These are phyloP conservation scores for Caenorhabditis imperialis DNA, from an alignment of 2,888 invertebrate species.

Conservation along the genomic window DNA sequence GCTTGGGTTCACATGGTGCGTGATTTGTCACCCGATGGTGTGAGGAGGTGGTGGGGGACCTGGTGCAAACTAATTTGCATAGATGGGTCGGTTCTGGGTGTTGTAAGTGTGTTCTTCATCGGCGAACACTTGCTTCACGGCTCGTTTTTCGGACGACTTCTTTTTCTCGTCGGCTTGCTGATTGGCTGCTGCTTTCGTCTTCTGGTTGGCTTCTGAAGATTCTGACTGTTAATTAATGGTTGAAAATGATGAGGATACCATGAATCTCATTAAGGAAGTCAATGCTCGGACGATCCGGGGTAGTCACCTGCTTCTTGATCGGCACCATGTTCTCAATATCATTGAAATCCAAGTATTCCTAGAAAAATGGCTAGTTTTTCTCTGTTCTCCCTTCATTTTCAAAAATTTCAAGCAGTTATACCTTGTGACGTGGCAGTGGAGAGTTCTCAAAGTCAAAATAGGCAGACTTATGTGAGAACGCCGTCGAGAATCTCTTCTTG, in stretches of 20 bases:
- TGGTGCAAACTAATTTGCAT: slow-evolving; percentile 32
- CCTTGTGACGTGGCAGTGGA: slow-evolving; percentile 63
- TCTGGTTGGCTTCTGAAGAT: slow-evolving; percentile 11
- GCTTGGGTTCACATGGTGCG: slow-evolving; percentile 17
- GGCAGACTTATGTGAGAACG: slow-evolving; percentile 57
- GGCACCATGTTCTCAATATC: slow-evolving; percentile 64
- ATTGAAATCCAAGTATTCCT: slow-evolving; percentile 64
- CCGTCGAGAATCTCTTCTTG: slow-evolving; percentile 56
- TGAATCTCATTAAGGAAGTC: slow-evolving; percentile 52
- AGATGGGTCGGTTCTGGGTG: slow-evolving; percentile 42
- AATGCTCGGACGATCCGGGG: slow-evolving; percentile 48
- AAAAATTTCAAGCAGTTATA: slow-evolving; percentile 1
- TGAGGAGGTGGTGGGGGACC: slow-evolving; percentile 17
- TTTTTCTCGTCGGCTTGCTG: slow-evolving; percentile 34
- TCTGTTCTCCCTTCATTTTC: too few species aligned
- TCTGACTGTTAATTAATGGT: not conserved
- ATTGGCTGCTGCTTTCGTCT: slow-evolving; percentile 18
- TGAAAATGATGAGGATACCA: slow-evolving; percentile 9
- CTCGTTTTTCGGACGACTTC: slow-evolving; percentile 31
- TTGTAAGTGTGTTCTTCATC: slow-evolving; percentile 47
- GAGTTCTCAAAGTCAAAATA: slow-evolving; percentile 66
- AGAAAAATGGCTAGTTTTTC: slow-evolving; percentile 12
- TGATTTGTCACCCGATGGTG: slow-evolving; percentile 34
- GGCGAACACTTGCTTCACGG: slow-evolving; percentile 48
- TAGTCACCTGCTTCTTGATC: slow-evolving; percentile 38